These are phyloP conservation scores for Sciurus vulgaris DNA, from an alignment of 2,797 vertebrate species.

Conservation along the genomic window DNA sequence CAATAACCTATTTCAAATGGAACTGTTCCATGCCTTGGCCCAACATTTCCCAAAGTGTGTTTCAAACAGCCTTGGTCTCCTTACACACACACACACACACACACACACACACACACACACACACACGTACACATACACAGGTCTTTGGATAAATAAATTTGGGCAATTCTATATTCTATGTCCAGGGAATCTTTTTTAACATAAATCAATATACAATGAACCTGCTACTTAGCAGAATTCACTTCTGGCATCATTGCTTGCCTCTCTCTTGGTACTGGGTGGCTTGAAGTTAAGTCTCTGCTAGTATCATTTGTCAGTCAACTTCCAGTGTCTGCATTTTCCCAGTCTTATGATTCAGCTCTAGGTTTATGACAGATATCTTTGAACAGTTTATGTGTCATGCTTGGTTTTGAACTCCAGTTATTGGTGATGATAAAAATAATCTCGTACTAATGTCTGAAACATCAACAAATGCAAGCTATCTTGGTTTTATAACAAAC, in stretches of 20 bases:
- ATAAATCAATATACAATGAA: background rate
- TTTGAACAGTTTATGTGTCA: background rate
- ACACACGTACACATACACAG: background rate
- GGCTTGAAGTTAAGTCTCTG: background rate
- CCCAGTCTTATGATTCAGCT: background rate
- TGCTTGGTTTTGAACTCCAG: background rate
- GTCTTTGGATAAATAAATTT: background rate
- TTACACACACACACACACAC: background rate
- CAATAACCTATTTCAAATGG: background rate
- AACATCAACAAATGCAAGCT: background rate
- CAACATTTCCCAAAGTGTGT: background rate
- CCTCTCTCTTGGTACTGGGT: background rate
- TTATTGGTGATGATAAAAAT: conserved; percentile 36
- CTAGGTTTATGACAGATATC: background rate
- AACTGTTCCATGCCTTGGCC: background rate
- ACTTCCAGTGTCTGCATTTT: background rate
- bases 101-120: background rate
- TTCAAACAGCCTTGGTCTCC: background rate
- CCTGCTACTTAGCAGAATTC: background rate
- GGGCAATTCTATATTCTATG: background rate
- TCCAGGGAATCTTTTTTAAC: background rate
- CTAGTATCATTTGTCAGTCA: background rate
- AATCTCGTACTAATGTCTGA: background rate
- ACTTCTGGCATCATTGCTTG: background rate
- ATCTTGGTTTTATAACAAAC: conserved; percentile 25